A percentile compares a stretch with the other conserved stretches of the same genome.
Evolutionary conservation across 2,113 vertebrate species (phyloP).

Genomic region (Phalacrocorax brasilianus): DNA sequence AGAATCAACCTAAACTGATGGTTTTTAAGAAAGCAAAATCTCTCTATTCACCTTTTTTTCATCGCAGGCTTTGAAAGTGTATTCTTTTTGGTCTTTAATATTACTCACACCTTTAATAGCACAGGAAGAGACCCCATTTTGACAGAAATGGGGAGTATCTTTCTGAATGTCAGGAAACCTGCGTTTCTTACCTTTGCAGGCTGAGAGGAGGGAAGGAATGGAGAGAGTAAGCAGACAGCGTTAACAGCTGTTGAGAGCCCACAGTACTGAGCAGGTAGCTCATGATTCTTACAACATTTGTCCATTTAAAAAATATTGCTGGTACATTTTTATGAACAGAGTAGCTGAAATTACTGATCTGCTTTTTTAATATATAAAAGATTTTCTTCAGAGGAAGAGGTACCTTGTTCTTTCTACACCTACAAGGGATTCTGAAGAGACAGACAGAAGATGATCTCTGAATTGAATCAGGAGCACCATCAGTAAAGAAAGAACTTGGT

Average conservation of each 20-base stretch:
- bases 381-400: not conserved
- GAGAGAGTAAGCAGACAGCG: not conserved
- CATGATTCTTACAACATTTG: not conserved
- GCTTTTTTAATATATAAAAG: not conserved
- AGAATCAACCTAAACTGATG: not conserved
- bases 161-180: not conserved
- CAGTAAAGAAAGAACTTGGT: not conserved
- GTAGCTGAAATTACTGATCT: not conserved
- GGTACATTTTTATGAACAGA: not conserved
- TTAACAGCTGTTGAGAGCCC: not conserved
- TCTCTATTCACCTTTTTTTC: not conserved
- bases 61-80: fast-evolving
- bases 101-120: not conserved
- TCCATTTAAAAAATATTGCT: not conserved
- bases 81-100: not conserved
- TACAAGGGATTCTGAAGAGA: not conserved
- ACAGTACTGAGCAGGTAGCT: not conserved
- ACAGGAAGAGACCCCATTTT: not conserved
- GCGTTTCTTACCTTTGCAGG: not conserved
- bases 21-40: not conserved
- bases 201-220: not conserved
- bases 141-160: not conserved
- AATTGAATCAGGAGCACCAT: not conserved
- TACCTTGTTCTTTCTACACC: not conserved
- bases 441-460: not conserved